Evolutionary conservation across 2,113 vertebrate genomes (phyloP).

Genomic region (Caranx melampygus): DNA sequence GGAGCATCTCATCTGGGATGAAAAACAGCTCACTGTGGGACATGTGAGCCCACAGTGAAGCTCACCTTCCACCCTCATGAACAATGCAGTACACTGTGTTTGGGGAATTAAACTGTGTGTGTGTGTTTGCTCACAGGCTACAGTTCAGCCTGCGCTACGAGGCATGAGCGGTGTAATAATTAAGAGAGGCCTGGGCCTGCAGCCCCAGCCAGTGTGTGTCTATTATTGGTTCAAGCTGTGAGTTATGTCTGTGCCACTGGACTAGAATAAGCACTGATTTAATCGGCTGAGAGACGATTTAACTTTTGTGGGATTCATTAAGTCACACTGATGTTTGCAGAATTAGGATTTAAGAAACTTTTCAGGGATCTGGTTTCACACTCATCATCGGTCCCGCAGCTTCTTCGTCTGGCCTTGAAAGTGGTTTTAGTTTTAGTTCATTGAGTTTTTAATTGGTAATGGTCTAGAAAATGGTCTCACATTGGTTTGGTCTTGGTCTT

Average conservation of each 20-base stretch:
- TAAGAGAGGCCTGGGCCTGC: conserved; percentile 47
- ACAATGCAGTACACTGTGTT: conserved; percentile 28
- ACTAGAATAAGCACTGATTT: conserved; percentile 56
- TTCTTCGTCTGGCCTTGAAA: neutral
- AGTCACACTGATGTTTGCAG: conserved; percentile 32
- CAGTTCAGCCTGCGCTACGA: conserved; percentile 34
- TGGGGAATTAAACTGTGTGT: conserved; percentile 35
- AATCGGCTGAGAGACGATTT: conserved; percentile 45
- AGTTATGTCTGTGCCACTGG: conserved; percentile 57
- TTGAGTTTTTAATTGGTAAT: neutral
- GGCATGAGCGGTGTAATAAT: conserved; percentile 65
- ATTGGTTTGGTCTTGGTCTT: too few species aligned
- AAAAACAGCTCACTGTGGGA: conserved; percentile 56
- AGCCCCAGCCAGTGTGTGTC: conserved; percentile 52
- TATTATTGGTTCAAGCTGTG: conserved; percentile 64
- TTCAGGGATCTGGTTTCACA: conserved; percentile 1
- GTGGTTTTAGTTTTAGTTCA: neutral
- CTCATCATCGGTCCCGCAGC: neutral
- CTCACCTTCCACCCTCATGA: conserved; percentile 52
- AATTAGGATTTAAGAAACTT: conserved; percentile 30
- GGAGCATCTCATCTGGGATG: conserved; percentile 59
- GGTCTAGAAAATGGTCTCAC: too few species aligned
- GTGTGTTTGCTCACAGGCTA: conserved; percentile 54
- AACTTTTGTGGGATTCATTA: conserved; percentile 37
- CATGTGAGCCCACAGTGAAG: conserved; percentile 25